phyloP scores from a whole-genome alignment of 2,113 vertebrate species.

The Oreochromis aureus region DNA sequence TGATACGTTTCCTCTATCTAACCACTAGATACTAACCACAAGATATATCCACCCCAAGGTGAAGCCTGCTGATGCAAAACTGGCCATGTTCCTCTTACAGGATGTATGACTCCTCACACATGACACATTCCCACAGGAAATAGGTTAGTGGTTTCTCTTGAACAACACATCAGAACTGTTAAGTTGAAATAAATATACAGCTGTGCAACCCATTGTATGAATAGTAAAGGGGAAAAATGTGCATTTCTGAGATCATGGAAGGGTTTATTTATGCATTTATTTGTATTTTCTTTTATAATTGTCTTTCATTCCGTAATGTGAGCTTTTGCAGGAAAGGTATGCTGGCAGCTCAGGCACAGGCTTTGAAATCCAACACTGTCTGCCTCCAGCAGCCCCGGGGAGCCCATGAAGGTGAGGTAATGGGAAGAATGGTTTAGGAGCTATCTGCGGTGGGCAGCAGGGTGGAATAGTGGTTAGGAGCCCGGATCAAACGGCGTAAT shows the following conservation, averaged over 20 bases:
- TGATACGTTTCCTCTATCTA: background rate
- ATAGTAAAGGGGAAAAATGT: background rate
- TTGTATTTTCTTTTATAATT: background rate
- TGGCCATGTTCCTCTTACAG: background rate
- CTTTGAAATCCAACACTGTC: conserved; percentile 52
- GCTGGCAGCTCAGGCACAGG: background rate
- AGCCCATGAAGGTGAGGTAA: conserved; percentile 54
- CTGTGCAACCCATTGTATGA: background rate
- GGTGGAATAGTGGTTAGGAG: conserved; percentile 30
- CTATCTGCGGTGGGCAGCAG: conserved; percentile 14
- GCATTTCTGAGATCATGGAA: background rate
- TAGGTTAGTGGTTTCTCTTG: background rate
- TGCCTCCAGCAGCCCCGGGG: conserved; percentile 14
- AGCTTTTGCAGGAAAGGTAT: background rate
- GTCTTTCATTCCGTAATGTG: background rate
- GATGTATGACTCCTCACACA: background rate
- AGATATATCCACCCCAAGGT: conserved; percentile 10
- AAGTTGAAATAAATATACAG: background rate
- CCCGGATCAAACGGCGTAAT: conserved; percentile 22
- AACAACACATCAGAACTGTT: background rate
- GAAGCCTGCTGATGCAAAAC: background rate
- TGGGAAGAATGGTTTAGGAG: conserved; percentile 39
- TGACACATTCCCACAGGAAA: background rate
- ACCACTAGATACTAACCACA: background rate
- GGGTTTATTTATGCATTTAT: background rate